phyloP scores from a whole-genome alignment of 2,888 invertebrate species.

The Hydrotaea diabolus region DNA sequence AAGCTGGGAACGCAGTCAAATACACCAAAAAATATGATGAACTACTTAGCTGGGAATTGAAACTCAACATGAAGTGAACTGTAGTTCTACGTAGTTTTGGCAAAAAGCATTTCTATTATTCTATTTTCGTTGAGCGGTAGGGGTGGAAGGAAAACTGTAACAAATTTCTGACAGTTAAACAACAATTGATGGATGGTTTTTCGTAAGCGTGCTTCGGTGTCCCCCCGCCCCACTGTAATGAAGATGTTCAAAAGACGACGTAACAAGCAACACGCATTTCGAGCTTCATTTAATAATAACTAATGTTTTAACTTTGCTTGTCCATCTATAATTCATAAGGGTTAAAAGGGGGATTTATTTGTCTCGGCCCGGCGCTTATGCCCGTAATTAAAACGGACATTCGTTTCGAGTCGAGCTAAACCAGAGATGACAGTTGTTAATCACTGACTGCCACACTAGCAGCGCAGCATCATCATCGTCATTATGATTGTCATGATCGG shows the following conservation, averaged over 20 bases:
- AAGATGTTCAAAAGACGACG: slow-evolving; percentile 4
- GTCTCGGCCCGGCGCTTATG: background rate
- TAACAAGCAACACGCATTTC: background rate
- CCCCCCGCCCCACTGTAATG: background rate
- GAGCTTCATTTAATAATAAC: slow-evolving; percentile 7
- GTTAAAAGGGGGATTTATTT: background rate
- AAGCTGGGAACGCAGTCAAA: background rate
- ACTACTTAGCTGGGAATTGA: slow-evolving; percentile 35
- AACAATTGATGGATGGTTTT: slow-evolving; percentile 37
- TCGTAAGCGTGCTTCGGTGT: background rate
- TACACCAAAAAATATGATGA: background rate
- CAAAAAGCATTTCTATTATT: background rate
- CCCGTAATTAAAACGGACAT: slow-evolving; percentile 18
- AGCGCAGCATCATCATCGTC: background rate
- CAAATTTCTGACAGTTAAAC: slow-evolving; percentile 27
- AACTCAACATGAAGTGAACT: background rate
- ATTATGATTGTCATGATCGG: too few species aligned
- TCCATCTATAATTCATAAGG: slow-evolving; percentile 26
- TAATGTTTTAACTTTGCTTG: background rate
- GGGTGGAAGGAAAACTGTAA: background rate
- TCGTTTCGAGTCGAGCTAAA: background rate
- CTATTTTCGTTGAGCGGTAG: background rate
- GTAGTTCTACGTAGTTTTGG: slow-evolving; percentile 10
- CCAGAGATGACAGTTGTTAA: slow-evolving; percentile 37
- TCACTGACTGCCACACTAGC: background rate